phyloP scores from a whole-genome alignment of 2,797 vertebrate species.

The Xiphophorus birchmanni region DNA sequence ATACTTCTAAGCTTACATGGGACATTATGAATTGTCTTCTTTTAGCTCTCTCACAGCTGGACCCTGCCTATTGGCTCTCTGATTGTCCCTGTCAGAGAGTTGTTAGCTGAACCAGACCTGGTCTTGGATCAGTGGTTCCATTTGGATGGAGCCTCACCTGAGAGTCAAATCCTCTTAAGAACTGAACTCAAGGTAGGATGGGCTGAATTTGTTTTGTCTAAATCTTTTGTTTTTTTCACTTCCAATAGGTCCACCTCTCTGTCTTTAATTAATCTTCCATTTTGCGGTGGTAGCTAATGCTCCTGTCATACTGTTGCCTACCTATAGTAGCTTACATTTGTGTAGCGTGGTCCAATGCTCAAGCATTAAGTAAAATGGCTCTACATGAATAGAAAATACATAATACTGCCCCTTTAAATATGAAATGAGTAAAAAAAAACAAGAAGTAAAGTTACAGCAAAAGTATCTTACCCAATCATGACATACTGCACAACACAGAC shows the following conservation, averaged over 20 bases:
- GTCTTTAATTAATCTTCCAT: not conserved
- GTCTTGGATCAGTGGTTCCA: slow-evolving; percentile 88
- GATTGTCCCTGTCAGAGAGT: slow-evolving; percentile 84
- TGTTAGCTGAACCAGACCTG: slow-evolving; percentile 84
- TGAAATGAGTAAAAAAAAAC: not conserved
- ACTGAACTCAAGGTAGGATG: slow-evolving; percentile 86
- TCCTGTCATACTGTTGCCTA: not conserved
- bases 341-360: not conserved
- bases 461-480: not conserved
- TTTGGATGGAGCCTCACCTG: slow-evolving; percentile 80
- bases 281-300: not conserved
- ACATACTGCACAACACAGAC: not conserved
- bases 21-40: slow-evolving; percentile 8
- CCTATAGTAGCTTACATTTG: not conserved
- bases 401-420: not conserved
- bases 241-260: not conserved
- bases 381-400: too few relatives aligned
- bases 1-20: not conserved
- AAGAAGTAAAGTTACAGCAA: not conserved
- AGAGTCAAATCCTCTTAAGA: slow-evolving; percentile 86
- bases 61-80: slow-evolving; percentile 81
- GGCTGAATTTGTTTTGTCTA: not conserved
- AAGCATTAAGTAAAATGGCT: not conserved
- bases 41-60: slow-evolving; percentile 82
- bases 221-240: not conserved